A percentile compares a stretch with the other conserved stretches of the same genome.
phyloP scores from a whole-genome alignment of 2,797 vertebrate genomes.

The Urosaurus nigricauda region DNA sequence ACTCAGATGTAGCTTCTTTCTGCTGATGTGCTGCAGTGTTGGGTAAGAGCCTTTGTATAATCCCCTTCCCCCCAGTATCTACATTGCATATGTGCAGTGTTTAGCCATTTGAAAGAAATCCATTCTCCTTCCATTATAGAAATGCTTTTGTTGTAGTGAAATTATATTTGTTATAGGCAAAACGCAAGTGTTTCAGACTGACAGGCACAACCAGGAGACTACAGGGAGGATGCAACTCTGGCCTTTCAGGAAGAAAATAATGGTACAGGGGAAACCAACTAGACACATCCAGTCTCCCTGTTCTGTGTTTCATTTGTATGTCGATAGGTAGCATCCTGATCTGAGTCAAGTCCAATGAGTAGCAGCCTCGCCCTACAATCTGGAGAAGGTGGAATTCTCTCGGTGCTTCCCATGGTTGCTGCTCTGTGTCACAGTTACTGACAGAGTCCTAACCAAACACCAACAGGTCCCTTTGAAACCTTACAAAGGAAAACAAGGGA shows the following conservation, averaged over 20 bases:
- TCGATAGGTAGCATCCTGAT: background rate
- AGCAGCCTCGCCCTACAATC: background rate
- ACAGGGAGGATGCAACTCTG: background rate
- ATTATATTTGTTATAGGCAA: background rate
- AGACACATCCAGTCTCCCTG: background rate
- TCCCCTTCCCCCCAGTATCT: background rate
- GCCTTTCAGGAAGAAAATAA: background rate
- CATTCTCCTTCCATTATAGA: background rate
- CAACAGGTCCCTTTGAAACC: background rate
- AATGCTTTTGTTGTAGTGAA: background rate
- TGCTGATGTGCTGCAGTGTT: background rate
- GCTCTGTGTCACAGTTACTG: background rate
- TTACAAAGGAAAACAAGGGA: background rate
- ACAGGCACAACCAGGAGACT: background rate
- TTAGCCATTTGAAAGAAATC: background rate
- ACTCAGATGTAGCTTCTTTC: background rate
- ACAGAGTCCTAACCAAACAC: background rate
- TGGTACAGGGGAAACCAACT: background rate
- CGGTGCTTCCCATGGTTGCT: background rate
- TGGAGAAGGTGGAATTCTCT: too few relatives aligned
- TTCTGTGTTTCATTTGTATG: background rate
- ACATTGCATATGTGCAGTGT: background rate
- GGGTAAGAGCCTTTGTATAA: background rate
- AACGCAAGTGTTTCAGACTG: background rate
- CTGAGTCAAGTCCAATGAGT: background rate